phyloP scores from a whole-genome alignment of 2,888 invertebrate species.

The Lingula anatina region DNA sequence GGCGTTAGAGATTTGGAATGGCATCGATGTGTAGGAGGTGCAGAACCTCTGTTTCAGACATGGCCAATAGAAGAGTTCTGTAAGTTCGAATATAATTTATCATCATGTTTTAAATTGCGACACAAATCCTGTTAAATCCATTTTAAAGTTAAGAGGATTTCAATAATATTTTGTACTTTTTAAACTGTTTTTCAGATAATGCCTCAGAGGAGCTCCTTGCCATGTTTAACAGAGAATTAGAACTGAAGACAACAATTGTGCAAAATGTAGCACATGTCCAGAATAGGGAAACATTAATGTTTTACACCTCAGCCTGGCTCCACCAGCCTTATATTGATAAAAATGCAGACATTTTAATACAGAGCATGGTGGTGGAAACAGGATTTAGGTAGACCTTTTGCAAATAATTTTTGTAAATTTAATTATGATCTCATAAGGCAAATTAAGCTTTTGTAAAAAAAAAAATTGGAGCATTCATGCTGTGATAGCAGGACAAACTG shows the following conservation, averaged over 20 bases:
- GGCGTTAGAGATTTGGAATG: slow-evolving; percentile 21
- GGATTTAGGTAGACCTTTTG: slow-evolving; percentile 29
- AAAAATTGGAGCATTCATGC: too few species aligned
- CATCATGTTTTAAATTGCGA: too few species aligned
- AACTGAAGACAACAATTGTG: slow-evolving; percentile 49
- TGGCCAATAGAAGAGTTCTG: slow-evolving; percentile 28
- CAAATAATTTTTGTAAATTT: too few species aligned
- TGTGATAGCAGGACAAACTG: too few species aligned
- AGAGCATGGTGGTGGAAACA: slow-evolving; percentile 39
- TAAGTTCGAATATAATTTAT: too few species aligned
- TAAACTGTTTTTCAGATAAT: slow-evolving; percentile 23
- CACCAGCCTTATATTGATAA: slow-evolving; percentile 52
- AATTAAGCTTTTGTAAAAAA: too few species aligned
- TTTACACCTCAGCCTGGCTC: slow-evolving; percentile 55
- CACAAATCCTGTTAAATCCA: not conserved
- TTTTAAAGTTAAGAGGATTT: too few species aligned
- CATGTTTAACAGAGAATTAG: slow-evolving; percentile 53
- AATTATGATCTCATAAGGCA: too few species aligned
- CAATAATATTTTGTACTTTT: too few species aligned
- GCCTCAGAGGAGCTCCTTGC: slow-evolving; percentile 22
- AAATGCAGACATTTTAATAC: slow-evolving; percentile 19
- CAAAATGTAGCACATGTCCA: slow-evolving; percentile 54
- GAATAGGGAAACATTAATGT: slow-evolving; percentile 52
- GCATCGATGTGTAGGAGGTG: slow-evolving; percentile 9
- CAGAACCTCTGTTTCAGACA: slow-evolving; percentile 22